These are phyloP conservation scores for Cephus cinctus DNA, from an alignment of 1,140 invertebrate genomes.

Conservation along the genomic window DNA sequence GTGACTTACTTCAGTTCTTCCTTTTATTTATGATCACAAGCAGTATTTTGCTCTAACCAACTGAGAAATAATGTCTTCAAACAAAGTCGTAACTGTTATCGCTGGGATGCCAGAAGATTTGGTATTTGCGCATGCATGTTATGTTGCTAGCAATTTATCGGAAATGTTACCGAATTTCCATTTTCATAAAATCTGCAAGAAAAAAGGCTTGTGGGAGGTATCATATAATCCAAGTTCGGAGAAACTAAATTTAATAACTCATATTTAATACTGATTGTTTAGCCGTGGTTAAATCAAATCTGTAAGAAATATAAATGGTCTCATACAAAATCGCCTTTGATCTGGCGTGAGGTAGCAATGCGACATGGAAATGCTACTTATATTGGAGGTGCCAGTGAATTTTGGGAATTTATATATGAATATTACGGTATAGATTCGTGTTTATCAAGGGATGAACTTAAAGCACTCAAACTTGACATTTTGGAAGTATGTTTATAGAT, in stretches of 20 bases:
- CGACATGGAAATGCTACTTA: constrained; percentile 9
- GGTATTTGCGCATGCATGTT: constrained; percentile 21
- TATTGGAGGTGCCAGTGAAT: constrained; percentile 19
- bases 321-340: constrained; percentile 23
- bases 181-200: constrained; percentile 17
- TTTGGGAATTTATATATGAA: constrained; percentile 21
- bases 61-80: not conserved
- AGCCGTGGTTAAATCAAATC: constrained; percentile 23
- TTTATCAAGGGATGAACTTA: constrained; percentile 17
- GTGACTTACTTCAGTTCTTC: constrained; percentile 1
- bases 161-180: constrained; percentile 21
- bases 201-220: constrained; percentile 23
- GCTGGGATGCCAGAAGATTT: constrained; percentile 18
- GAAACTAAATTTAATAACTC: not conserved
- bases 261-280: not conserved
- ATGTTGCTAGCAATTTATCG: constrained; percentile 20
- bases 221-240: not conserved
- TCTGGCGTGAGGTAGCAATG: constrained; percentile 26
- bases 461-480: constrained; percentile 17
- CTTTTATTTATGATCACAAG: not conserved
- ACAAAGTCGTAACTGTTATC: constrained; percentile 12
- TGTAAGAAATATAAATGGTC: constrained; percentile 19
- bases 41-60: not conserved
- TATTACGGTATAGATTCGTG: constrained; percentile 21
- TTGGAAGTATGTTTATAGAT: not conserved